Evolutionary conservation across 30 jellyfish, hydroid and myxozoan species (phyloP).

Genomic region (Turritopsis dohrnii): DNA sequence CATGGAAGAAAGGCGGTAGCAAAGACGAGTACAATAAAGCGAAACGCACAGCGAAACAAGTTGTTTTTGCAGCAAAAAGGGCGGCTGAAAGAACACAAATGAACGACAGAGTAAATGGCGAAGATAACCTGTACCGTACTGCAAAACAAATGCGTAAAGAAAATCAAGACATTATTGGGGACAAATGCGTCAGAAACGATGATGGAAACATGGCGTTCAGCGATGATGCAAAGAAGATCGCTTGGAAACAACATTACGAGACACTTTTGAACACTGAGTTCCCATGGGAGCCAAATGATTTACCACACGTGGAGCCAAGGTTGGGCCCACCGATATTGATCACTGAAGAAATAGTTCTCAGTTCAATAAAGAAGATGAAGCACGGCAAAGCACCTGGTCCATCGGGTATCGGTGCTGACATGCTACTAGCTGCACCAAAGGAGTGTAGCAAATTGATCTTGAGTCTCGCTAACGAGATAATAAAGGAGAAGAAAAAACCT

Average conservation of each 20-base stretch:
- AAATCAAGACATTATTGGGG: not conserved
- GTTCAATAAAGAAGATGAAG: conserved; percentile 17
- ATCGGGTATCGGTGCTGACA: too few species aligned
- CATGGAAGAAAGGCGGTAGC: not conserved
- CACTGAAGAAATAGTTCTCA: not conserved
- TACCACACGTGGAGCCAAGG: not conserved
- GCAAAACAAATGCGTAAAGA: not conserved
- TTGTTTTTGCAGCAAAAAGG: conserved; percentile 4
- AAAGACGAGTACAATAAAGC: conserved; percentile 4
- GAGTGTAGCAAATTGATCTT: too few species aligned
- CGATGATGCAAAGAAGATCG: not conserved
- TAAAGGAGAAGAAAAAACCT: too few species aligned
- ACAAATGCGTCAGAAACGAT: not conserved
- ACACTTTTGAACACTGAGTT: not conserved
- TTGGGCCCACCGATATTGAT: not conserved
- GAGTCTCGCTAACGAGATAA: too few species aligned
- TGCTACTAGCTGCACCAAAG: too few species aligned
- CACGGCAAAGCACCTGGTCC: conserved; percentile 29
- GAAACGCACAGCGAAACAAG: conserved; percentile 6
- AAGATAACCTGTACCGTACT: not conserved
- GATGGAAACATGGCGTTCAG: not conserved
- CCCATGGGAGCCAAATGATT: not conserved
- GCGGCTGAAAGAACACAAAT: too few species aligned
- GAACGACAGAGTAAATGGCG: not conserved
- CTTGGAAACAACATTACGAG: conserved; percentile 8